Base-by-base conservation (phyloP, 1,140 invertebrate genomes). In the Cyclargus thomasi region DNA sequence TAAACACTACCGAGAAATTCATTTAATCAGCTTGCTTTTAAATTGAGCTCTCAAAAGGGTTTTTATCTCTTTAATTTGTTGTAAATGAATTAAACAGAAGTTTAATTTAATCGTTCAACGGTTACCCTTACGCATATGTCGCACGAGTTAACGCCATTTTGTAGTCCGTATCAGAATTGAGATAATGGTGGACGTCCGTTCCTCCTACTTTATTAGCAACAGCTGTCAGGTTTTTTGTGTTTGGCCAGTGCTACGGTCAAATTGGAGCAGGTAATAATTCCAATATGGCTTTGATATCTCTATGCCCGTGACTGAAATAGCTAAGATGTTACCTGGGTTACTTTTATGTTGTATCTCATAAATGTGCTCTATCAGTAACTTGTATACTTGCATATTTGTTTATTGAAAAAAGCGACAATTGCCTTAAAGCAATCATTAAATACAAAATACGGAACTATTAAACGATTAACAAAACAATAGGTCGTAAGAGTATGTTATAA, bases 151-250 rank as follows among this genome's bases (percentile, higher is more conserved):
- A 85, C 82, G 84, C 80, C 82, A 69, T 86, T 89, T 89, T 88
- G 85, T 89, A 76, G 76, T 73, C 79, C 82, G 81, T 88, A 86
- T 86, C 80, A 85, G 81, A 85, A 88, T 88, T 88, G 81, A 88
- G 86, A 88, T 89, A 89, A 88, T 89, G 76, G 73, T 78, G 81
- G 79, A 79, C 82, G 80, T 80, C 81, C 81, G 79, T 76, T 76
- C 80, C 82, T 83, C 76, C 79, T 80, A 83, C 78, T 83, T 81
- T 83, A 81, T 85, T 81, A 82, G 77, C 76, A 78, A 70, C 81
- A 87, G 78, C 86, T 87, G 86, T 85, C 77, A 79, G 73, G 74
- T 80, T 78, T 83, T 85, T 82, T 79, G 68, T 63, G 73, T 80
- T 72, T 85, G 83, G 84, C 72, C 80, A 85, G 76, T 77, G 78